Percentiles rank a stretch among this genome's conserved stretches.
phyloP scores from a whole-genome alignment of 2,888 invertebrate genomes.

The Drosophila paramelanica region DNA sequence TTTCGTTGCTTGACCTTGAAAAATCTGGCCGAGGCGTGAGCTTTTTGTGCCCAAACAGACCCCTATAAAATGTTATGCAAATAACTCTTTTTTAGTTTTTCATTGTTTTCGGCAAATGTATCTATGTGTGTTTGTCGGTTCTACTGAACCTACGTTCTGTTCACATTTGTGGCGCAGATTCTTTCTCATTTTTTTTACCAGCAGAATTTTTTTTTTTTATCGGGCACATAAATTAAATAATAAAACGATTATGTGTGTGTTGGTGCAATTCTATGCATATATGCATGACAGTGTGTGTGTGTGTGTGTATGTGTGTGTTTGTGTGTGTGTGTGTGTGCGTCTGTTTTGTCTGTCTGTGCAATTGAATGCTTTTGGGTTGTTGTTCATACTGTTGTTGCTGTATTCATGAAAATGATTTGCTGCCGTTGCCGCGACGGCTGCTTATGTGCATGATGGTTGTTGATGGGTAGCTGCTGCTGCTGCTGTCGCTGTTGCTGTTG shows the following conservation, averaged over 20 bases:
- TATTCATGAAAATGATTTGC: conserved; percentile 62
- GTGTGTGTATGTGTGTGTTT: conserved; percentile 25
- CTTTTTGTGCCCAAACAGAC: background rate
- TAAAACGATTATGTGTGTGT: conserved; percentile 70
- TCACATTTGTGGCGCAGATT: conserved; percentile 38
- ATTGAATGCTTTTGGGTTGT: conserved; percentile 62
- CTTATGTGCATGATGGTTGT: conserved; percentile 63
- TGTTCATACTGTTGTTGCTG: conserved; percentile 40
- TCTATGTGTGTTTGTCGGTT: conserved; percentile 29
- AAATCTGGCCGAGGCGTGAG: conserved; percentile 17
- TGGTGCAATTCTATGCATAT: conserved; percentile 40
- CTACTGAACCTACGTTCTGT: conserved; percentile 24
- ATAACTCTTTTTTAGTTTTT: conserved; percentile 22
- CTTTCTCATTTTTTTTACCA: conserved; percentile 58
- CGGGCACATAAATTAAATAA: conserved; percentile 82
- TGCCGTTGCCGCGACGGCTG: conserved; percentile 53
- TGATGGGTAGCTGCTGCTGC: conserved; percentile 57
- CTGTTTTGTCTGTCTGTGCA: conserved; percentile 63
- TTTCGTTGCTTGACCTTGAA: conserved; percentile 34
- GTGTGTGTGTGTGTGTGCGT: conserved; percentile 35
- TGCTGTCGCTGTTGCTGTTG: conserved; percentile 35
- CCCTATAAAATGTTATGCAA: conserved; percentile 45
- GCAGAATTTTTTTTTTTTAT: conserved; percentile 56
- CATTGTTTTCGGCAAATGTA: conserved; percentile 49
- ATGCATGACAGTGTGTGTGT: background rate